Evolutionary conservation across 2,797 vertebrate genomes (phyloP), one percentile per base, ranked within the genome.

Genomic region (Schizopygopsis malacanthus): DNA sequence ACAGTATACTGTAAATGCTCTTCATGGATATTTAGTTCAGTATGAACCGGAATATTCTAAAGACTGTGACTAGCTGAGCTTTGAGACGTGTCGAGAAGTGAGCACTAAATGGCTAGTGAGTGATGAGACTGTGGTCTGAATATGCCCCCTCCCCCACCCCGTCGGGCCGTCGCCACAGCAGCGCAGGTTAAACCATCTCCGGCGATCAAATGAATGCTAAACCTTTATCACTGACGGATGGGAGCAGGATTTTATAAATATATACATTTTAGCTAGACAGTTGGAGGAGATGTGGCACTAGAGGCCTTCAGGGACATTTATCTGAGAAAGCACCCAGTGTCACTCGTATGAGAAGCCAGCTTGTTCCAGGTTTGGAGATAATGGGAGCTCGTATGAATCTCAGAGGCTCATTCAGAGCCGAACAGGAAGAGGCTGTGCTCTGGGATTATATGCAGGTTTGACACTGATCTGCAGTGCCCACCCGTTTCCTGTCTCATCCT

Each of bases 241-340:
- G 92, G 50, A 86, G 75, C 93, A 94, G 93, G 94, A 95, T 93
- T 95, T 95, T 94, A 94, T 52, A 59, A 88, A 50, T 50, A 50
- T 69, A 50, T 81, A 18, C 65, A 67, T 67, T 67, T 70, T 22
- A 25, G 75, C 73, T 89, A 94, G 93, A 93, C 90, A 90, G 85
- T 92, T 61, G 52, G 85, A 84, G 84, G 75, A 88, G 86, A 90
- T 70, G 87, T 89, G 88, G 89, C 94, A 95, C 95, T 95, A 94
- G 92, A 94, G 93, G 79, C 75, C 94, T 95, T 95, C 92, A 90
- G 95, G 95, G 94, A 95, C 94, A 96, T 96, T 95, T 96, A 94
- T 94, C 89, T 91, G 91, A 95, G 94, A 96, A 95, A 94, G 93
- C 91, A 91, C 90, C 90, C 94, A 93, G 91, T 95, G 95, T 95